phyloP scores from a whole-genome alignment of 2,797 vertebrate genomes.

The Ctenopoma multispine region DNA sequence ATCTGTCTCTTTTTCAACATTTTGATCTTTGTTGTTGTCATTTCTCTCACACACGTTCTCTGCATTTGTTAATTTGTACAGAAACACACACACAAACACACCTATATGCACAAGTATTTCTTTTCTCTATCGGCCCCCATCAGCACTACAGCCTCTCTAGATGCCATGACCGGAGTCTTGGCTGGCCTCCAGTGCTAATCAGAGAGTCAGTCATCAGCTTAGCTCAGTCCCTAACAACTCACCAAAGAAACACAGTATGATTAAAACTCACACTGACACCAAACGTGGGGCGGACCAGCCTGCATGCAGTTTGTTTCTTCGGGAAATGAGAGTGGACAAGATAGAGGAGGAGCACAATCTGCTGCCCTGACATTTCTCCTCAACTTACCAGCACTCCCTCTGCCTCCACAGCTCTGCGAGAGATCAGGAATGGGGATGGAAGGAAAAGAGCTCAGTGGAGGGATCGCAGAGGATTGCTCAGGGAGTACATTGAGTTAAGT shows the following conservation, averaged over 20 bases:
- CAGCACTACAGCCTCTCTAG: constrained; percentile 21
- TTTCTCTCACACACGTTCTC: constrained; percentile 3
- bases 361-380: constrained; percentile 42
- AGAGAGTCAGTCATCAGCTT: constrained; percentile 49
- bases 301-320: constrained; percentile 40
- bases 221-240: constrained; percentile 33
- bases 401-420: constrained; percentile 29
- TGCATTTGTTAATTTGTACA: constrained; percentile 11
- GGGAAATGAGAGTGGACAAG: constrained; percentile 43
- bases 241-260: constrained; percentile 38
- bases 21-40: constrained; percentile 1
- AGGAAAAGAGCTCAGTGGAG: constrained; percentile 31
- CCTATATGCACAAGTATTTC: constrained; percentile 12
- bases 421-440: constrained; percentile 35
- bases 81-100: constrained; percentile 13
- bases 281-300: constrained; percentile 28
- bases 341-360: constrained; percentile 38
- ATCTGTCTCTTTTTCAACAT: neutral
- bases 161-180: constrained; percentile 14
- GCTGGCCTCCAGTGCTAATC: constrained; percentile 54
- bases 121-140: constrained; percentile 20
- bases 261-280: constrained; percentile 55
- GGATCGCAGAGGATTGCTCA: constrained; percentile 50
- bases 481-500: constrained; percentile 62
- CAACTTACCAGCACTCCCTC: constrained; percentile 53